Evolutionary conservation across 1,140 invertebrate species (phyloP).

Genomic region (Papilio polyxenes): DNA sequence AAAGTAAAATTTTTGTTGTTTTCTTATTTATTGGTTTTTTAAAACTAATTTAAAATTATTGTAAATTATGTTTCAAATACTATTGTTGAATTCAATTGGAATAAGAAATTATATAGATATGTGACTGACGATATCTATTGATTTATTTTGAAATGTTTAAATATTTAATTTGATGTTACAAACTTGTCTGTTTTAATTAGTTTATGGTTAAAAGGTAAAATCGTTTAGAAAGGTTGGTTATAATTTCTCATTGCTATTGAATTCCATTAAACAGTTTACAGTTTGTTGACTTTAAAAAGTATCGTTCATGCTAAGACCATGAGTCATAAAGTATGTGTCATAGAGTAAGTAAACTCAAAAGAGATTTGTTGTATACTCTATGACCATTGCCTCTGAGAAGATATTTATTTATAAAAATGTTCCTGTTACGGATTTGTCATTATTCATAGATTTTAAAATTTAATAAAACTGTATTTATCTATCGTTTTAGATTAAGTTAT

Average conservation of each 20-base stretch:
- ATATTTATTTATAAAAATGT: slow-evolving; percentile 49
- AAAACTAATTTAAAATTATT: too few relatives aligned
- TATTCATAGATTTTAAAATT: slow-evolving; percentile 42
- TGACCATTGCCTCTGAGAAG: background rate
- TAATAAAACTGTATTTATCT: slow-evolving; percentile 44
- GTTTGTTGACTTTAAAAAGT: background rate
- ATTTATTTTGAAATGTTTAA: too few relatives aligned
- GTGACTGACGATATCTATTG: too few relatives aligned
- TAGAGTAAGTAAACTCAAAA: background rate
- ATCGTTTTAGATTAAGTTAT: slow-evolving; percentile 42
- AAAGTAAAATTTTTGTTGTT: too few relatives aligned
- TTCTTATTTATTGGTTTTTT: too few relatives aligned
- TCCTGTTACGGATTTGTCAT: slow-evolving; percentile 70
- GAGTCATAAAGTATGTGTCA: background rate
- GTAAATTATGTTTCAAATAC: background rate
- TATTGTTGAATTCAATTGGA: too few relatives aligned
- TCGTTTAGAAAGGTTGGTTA: too few relatives aligned
- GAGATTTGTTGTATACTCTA: background rate
- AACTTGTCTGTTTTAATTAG: too few relatives aligned
- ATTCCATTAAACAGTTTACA: background rate
- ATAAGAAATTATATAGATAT: too few relatives aligned
- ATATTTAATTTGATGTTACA: too few relatives aligned
- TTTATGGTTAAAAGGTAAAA: too few relatives aligned
- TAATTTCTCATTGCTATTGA: too few relatives aligned
- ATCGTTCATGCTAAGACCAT: background rate